Evolutionary conservation across 2,888 invertebrate species (phyloP), one percentile per base, ranked within the genome.

Genomic region (Phragmatobia fuliginosa): DNA sequence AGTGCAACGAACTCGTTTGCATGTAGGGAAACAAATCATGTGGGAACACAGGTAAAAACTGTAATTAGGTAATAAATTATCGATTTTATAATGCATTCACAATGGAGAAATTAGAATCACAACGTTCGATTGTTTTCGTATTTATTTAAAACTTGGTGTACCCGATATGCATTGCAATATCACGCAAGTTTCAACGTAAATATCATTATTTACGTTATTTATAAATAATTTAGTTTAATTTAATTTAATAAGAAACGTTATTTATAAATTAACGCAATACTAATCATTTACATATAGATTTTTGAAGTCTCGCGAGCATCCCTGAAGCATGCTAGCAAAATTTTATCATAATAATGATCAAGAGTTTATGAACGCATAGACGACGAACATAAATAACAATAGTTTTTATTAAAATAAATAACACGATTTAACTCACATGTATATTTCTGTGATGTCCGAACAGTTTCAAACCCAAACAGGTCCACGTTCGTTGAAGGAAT

Each of bases 1-100:
- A 33, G 72, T 66, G 68, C 68, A 71, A 65, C 73, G 71, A 74
- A 70, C 70, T 71, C 38, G 36, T 65, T 70, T 61, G 45, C 60
- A 67, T 66, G 28, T 32, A 18, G 11, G 49, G 11, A 49, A 41
- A 59, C 31, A 56, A 11, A 28, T 28, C 6, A 61, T 36, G 25
- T 36, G 25, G 59, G 59, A 38, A 66, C 32, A 33, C 32, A 32
- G 21, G 11, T 36, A 21, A 18, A 60, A 33, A 18, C n/a, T 60
- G n/a, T 32, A 60, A 60, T 33, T 33, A n/a, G 21, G n/a, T 33
- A 33, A 60, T 33, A n/a, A 21, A n/a, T 31, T 31, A 18, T 59
- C 59, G 21, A 32, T 25, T 59, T 32, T 32, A 31, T 21, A 33
- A 5, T 18, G 4, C 0, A 60, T 61, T 38, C 38, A 36, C 14